Evolutionary conservation across 2,888 invertebrate species (phyloP).

Genomic region (Drosophila melanosoma): DNA sequence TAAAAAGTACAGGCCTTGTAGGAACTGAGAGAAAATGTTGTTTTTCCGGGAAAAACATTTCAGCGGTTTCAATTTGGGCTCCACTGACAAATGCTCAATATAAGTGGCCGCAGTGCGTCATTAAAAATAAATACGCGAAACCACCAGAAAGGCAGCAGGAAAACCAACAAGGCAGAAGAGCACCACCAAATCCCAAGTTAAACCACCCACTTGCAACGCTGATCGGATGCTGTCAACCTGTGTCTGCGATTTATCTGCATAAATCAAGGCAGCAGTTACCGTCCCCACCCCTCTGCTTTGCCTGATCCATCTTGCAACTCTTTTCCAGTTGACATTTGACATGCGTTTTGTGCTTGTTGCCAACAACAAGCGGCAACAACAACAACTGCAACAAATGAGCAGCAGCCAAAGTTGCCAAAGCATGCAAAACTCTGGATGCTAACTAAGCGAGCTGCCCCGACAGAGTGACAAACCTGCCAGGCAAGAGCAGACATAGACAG

Average conservation of each 20-base stretch:
- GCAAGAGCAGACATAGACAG: slow-evolving; percentile 2
- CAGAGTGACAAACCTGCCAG: slow-evolving; percentile 51
- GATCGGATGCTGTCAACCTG: slow-evolving; percentile 54
- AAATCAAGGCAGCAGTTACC: slow-evolving; percentile 5
- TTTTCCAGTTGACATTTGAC: slow-evolving; percentile 74
- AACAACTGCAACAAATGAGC: slow-evolving; percentile 57
- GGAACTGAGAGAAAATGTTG: slow-evolving; percentile 32
- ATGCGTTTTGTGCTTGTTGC: slow-evolving; percentile 62
- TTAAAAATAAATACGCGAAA: slow-evolving; percentile 59
- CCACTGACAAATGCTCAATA: slow-evolving; percentile 40
- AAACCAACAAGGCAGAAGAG: background rate
- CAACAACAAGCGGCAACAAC: slow-evolving; percentile 28
- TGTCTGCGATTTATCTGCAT: slow-evolving; percentile 62
- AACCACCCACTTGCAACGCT: slow-evolving; percentile 51
- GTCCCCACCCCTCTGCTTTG: slow-evolving; percentile 2
- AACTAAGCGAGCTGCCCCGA: slow-evolving; percentile 51
- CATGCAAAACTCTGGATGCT: slow-evolving; percentile 52
- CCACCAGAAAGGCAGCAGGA: slow-evolving; percentile 3
- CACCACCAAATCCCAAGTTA: slow-evolving; percentile 26
- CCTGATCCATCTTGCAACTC: background rate
- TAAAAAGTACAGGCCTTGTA: slow-evolving; percentile 20
- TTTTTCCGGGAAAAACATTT: slow-evolving; percentile 37
- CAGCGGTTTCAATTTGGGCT: background rate
- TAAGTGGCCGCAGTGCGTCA: slow-evolving; percentile 56
- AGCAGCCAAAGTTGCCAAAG: slow-evolving; percentile 18